Conservation (phyloP, 2,113 vertebrate genomes). For the Gila orcuttii region DNA sequence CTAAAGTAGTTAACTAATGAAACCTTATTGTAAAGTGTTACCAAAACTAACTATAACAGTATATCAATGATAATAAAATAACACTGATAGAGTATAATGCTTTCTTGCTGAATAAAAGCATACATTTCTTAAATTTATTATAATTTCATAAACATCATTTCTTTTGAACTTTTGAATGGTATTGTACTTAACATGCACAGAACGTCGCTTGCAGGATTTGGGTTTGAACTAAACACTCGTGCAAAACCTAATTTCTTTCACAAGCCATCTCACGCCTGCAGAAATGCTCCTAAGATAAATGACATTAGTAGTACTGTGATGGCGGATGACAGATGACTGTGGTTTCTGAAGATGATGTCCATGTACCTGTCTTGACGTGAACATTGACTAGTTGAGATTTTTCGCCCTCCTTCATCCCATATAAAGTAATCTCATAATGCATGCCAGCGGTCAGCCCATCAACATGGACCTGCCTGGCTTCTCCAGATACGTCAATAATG, state of each 20-base stretch:
- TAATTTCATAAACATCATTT: no score
- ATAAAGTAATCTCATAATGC: conserved; percentile 65
- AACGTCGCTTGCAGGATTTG: neutral
- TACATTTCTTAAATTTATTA: no score
- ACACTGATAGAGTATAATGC: neutral
- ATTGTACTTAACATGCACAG: neutral
- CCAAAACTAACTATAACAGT: neutral
- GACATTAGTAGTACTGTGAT: neutral
- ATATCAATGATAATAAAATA: neutral
- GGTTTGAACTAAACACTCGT: neutral
- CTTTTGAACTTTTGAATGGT: neutral
- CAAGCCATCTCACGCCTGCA: neutral
- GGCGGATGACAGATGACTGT: neutral
- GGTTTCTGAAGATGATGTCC: conserved; percentile 39
- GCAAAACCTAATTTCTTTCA: neutral
- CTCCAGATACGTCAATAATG: conserved; percentile 62
- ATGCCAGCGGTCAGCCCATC: conserved; percentile 64
- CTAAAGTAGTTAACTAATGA: no score
- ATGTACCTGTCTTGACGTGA: conserved; percentile 74
- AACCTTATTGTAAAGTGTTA: no score
- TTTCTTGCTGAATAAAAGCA: neutral
- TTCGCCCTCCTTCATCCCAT: conserved; percentile 66
- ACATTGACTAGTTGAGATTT: conserved; percentile 63
- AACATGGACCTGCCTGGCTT: conserved; percentile 59
- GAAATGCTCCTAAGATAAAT: neutral